Evolutionary conservation across 2,888 invertebrate species (phyloP), one percentile per base, ranked within the genome.

Genomic region (Galeruca laticollis): DNA sequence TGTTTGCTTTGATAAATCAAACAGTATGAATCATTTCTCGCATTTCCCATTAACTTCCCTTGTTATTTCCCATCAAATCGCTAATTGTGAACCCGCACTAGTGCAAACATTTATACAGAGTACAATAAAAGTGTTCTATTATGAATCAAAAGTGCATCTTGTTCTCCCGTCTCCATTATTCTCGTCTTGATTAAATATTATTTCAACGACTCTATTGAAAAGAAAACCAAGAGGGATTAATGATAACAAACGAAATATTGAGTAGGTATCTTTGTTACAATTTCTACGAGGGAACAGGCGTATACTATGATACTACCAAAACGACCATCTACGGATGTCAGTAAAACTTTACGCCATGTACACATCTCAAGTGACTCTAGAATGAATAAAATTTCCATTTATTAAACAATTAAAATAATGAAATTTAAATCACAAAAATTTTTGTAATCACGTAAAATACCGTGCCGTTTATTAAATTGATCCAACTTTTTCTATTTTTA

Each of bases 111-210:
- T 71, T 69, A 73, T 63, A 56, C 66, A 54, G 37, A 35, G 35
- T 21, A 69, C 49, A 69, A 69, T 71, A 68, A 68, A 72, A 66
- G 60, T 71, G 64, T 51, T 62, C 66, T 70, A 72, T 70, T 73
- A 69, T 70, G 60, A 57, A 61, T 65, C 67, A 61, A 71, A 73
- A 73, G 71, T 71, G 69, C 68, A 60, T 69, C 69, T 68, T 71
- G 35, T 35, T 31, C 35, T 62, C 20, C 54, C 54, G 9, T 54
- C 26, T 54, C 26, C 15, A 5, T 31, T 26, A 15, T 54, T 33
- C 40, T 56, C 35, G 20, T 33, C 65, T 56, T 54, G 67, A 69
- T 69, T 69, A 61, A 68, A 71, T 73, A 73, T 73, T 73, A 73
- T 73, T 73, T 65, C 68, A 73, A 60, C 40, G 60, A 63, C 47